A percentile compares a stretch with the other conserved stretches of the same genome.
phyloP scores from a whole-genome alignment of 2,888 invertebrate genomes.

The Heliconius charithonia region DNA sequence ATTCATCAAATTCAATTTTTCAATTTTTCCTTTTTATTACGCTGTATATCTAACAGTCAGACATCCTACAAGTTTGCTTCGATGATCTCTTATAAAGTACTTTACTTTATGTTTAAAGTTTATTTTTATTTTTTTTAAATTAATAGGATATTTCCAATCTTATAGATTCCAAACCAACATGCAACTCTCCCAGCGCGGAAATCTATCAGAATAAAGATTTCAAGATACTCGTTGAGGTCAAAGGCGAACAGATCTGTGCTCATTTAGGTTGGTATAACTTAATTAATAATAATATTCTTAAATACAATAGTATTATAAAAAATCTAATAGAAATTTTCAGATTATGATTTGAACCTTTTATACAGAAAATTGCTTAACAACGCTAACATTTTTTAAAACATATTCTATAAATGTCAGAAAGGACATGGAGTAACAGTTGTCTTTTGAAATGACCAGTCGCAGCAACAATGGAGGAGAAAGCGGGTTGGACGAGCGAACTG shows the following conservation, averaged over 20 bases:
- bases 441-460: constrained; percentile 81
- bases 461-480: constrained; percentile 93
- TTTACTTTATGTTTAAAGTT: background rate
- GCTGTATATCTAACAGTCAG: background rate
- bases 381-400: no score
- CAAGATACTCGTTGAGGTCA: constrained; percentile 79
- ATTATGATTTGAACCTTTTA: no score
- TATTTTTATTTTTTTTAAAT: background rate
- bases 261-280: constrained; percentile 78
- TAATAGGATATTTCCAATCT: constrained; percentile 16
- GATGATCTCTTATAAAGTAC: background rate
- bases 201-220: constrained; percentile 77
- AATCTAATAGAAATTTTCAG: no score
- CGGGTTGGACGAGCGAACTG: constrained; percentile 96
- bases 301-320: background rate
- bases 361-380: no score
- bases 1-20: no score
- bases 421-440: no score
- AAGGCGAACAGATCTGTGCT: constrained; percentile 88
- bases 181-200: constrained; percentile 78
- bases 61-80: background rate
- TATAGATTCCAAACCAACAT: constrained; percentile 75
- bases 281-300: no score
- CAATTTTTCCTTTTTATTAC: no score
- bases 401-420: no score